Evolutionary conservation across 2,113 vertebrate genomes (phyloP).

Genomic region (Pseudolaguvia tuberculata): DNA sequence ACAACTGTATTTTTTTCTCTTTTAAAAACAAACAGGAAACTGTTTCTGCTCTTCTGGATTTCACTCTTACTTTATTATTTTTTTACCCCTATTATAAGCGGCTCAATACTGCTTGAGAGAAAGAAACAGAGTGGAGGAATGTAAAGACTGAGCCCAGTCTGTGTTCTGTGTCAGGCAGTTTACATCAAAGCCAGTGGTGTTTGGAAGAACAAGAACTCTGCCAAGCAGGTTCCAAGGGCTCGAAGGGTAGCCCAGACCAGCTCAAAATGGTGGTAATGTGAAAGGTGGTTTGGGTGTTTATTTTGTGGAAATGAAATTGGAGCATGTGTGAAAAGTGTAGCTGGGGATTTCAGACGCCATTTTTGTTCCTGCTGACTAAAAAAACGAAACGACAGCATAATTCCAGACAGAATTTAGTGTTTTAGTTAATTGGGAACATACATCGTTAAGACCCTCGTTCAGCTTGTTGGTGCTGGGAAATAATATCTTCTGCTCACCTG

Average conservation of each 20-base stretch:
- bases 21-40: neutral
- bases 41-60: neutral
- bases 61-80: neutral
- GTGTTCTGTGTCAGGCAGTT: constrained; percentile 8
- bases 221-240: constrained; percentile 12
- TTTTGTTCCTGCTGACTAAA: neutral
- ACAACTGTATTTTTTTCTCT: neutral
- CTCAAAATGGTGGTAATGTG: neutral
- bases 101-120: constrained; percentile 15
- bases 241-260: neutral
- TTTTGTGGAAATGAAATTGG: neutral
- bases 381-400: neutral
- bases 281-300: neutral
- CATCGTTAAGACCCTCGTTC: too few species aligned
- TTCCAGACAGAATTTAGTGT: too few species aligned
- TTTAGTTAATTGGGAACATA: too few species aligned
- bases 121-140: neutral
- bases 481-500: too few species aligned
- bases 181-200: constrained; percentile 16
- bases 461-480: too few species aligned
- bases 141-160: neutral
- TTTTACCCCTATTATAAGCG: too few species aligned
- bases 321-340: neutral
- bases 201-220: neutral
- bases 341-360: neutral